Base-by-base conservation (phyloP, 1,140 invertebrate species). In the Holcopasites calliopsidis region DNA sequence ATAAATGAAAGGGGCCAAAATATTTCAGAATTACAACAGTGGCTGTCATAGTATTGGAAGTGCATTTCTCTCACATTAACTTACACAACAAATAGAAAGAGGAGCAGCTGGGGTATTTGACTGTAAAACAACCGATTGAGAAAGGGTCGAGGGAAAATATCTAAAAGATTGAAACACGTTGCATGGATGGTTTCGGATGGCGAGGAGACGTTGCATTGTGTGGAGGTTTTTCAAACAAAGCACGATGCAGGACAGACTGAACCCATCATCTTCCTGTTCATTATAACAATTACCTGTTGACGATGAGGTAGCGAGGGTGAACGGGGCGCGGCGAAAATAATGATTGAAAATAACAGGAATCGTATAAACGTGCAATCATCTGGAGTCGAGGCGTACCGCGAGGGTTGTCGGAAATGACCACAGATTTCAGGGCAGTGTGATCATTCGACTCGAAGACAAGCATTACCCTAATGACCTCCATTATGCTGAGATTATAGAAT, bases 271-370 rank as follows among this genome's bases (percentile, higher is more conserved):
- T 83, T 72, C 74, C 77, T 73, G 81, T 82, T 87, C 83, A 85
- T 86, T 85, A 87, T 81, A 79, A 85, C 77, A 74, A 88, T 87
- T 88, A 87, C 77, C 80, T 76, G 72, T 62, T 69, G 85, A 84
- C 78, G 78, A 62, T 42, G 66, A 66, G 47, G 52, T 44, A 50
- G 54, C 58, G 62, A 69, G 72, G 62, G 28, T 40, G 68, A 65
- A 44, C 21, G 70, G 57, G 78, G 65, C 76, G 61, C 47, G 66
- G 68, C 52, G 82, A 78, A 77, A 83, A 81, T 90, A 90, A 90
- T 90, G 87, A 90, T 89, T 86, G 89, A 87, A 89, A 90, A 90
- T 90, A 90, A 90, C 88, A 90, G 87, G 87, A 90, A 89, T 89
- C 88, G 83, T 58, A 85, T 89, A 89, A 89, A 88, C 87, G 88